Evolutionary conservation across 1,140 invertebrate genomes (phyloP), one percentile per base, ranked within the genome.

Genomic region (Berghia stephanieae): DNA sequence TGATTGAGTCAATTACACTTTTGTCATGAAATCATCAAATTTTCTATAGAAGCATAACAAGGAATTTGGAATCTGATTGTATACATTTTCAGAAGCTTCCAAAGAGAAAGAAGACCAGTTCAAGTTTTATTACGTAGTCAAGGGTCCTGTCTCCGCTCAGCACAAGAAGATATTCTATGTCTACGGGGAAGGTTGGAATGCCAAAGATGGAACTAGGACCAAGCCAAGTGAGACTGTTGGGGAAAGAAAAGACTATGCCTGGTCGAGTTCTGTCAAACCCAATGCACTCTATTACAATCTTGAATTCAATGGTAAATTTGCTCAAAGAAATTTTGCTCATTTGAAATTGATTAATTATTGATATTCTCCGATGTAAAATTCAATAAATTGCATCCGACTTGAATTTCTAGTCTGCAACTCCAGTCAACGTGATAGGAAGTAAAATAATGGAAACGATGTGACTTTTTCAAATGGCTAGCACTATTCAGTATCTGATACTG

Each of bases 101-200:
- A 66, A 70, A 27, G 49, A 79, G 3, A 81, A 82, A 52, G 85
- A 87, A 76, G 85, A 85, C 44, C 66, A 69, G 5, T 83, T 81
- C 40, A 87, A 86, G 76, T 83, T 86, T 52, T 55, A 81, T 34
- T 83, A 83, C 74, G 85, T 87, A 0, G 76, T 78, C 36, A 83
- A 86, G 72, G 85, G 86, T 24, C 86, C 86, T 38, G 52, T 68
- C 21, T 78, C 77, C 44, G 81, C 82, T 3, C 80, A 84, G 40
- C 79, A 86, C 21, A 86, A 87, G 63, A 85, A 83, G 49, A 44
- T 87, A n/a, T 86, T 83, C 70, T 87, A 86, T 81, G 85, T 87
- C 16, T 86, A 83, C 79, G 84, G 86, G 1, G 71, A 78, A 44
- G 81, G 79, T n/a, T 83, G 79, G 77, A 79, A 82, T 73, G 83